Percentiles rank a stretch among this genome's conserved stretches.
Evolutionary conservation across 1,140 invertebrate species (phyloP).

Genomic region (Frieseomelitta varia): DNA sequence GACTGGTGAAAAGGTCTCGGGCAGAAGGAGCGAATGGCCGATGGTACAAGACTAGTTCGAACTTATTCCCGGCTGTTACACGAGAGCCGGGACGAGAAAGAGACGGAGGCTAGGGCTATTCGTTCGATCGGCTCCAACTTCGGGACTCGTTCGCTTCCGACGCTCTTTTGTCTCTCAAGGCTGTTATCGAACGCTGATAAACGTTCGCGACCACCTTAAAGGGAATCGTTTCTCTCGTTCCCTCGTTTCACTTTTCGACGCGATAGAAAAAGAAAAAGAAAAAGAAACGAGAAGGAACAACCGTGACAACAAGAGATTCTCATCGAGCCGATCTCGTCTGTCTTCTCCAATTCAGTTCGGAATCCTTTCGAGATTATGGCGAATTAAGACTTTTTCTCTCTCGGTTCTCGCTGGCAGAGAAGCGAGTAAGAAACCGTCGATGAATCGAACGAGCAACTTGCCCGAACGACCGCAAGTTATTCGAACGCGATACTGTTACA

Average conservation of each 20-base stretch:
- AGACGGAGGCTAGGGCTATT: slow-evolving; percentile 5
- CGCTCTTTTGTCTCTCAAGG: slow-evolving; percentile 47
- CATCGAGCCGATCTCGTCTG: neutral
- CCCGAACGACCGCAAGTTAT: neutral
- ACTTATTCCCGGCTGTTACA: slow-evolving; percentile 67
- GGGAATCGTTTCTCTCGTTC: neutral
- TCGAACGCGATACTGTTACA: neutral
- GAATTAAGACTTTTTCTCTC: neutral
- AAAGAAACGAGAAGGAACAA: neutral
- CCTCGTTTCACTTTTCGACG: neutral
- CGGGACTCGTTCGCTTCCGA: slow-evolving; percentile 19
- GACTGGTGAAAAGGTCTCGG: slow-evolving; percentile 30
- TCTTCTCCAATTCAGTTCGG: neutral
- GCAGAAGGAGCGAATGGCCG: slow-evolving; percentile 62
- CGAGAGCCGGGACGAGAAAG: neutral
- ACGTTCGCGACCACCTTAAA: neutral
- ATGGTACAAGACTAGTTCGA: slow-evolving; percentile 64
- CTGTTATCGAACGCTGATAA: slow-evolving; percentile 44
- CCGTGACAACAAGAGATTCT: neutral
- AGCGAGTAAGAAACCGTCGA: neutral
- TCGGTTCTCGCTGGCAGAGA: neutral
- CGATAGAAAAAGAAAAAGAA: too few relatives aligned
- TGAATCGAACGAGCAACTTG: neutral
- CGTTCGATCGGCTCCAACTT: slow-evolving; percentile 38
- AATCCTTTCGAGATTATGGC: neutral